Evolutionary conservation across 2,797 vertebrate species (phyloP), one percentile per base, ranked within the genome.

Genomic region (Microctenopoma lineatum): DNA sequence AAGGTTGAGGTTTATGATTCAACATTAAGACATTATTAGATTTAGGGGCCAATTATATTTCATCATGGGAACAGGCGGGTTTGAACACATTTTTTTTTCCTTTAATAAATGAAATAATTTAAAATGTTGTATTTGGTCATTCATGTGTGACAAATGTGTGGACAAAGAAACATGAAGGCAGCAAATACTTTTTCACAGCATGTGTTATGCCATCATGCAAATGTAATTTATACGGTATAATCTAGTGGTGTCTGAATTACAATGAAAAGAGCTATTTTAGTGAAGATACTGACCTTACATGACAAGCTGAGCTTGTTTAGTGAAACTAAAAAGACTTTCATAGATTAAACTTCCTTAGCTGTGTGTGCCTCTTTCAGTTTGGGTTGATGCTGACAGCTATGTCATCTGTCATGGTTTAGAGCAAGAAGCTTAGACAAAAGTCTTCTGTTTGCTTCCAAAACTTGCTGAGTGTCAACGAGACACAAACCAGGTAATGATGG

Each of bases 401-500:
- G 14, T 65, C 41, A 59, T 64, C 52, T 72, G 54, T 66, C 27
- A 3, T 41, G 34, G 42, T 41, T 61, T 52, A 94, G 92, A 29
- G 60, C 46, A 87, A 85, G 72, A 93, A 83, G 38, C 73, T 84
- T 5, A 81, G 82, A 68, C 85, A 90, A 18, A 84, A 91, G 46
- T 76, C 86, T 7, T 84, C 81, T 0, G 87, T 96, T 3, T 94
- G 95, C 73, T 96, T 97, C 89, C 85, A 83, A 66, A 90, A 95
- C 42, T 86, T 93, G 45, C 88, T 95, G 53, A 79, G 44, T 38
- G 88, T 98, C 75, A 95, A 92, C 0, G 96, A 98, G 84, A 92
- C 89, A 16, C 91, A 95, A 59, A 97, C 95, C 48, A 94, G 96
- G 96, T 98, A 92, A 73, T 59, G 26, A 74, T 50, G 14, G 47